These are phyloP conservation scores for Podilymbus podiceps DNA, from an alignment of 2,113 vertebrate genomes.

Conservation along the genomic window DNA sequence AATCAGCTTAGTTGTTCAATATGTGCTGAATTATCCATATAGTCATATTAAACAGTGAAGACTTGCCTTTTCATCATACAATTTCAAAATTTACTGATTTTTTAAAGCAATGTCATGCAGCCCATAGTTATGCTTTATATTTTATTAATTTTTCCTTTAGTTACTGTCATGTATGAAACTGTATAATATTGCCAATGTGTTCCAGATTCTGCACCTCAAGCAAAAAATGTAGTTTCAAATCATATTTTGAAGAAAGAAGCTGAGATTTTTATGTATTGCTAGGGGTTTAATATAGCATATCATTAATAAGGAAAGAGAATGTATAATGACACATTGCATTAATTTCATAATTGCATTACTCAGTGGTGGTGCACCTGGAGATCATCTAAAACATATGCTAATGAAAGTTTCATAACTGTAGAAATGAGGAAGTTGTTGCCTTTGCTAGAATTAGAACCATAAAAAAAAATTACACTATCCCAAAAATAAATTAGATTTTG, in stretches of 20 bases:
- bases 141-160: background rate
- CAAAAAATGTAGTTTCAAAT: background rate
- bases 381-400: background rate
- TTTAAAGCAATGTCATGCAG: background rate
- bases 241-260: background rate
- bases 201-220: background rate
- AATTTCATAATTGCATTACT: constrained; percentile 30
- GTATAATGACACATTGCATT: background rate
- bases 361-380: background rate
- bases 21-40: background rate
- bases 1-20: background rate
- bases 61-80: background rate
- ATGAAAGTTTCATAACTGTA: background rate
- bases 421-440: background rate
- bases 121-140: background rate
- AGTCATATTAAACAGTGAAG: background rate
- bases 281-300: background rate
- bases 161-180: background rate
- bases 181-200: background rate
- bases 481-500: background rate
- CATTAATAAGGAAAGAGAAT: background rate
- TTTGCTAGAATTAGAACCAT: background rate
- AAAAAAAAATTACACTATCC: background rate
- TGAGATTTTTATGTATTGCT: background rate
- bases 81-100: background rate